Percentiles rank a stretch among this genome's conserved stretches.
These are phyloP conservation scores for Achatina immaculata DNA, from an alignment of 1,140 invertebrate species.

Conservation along the genomic window DNA sequence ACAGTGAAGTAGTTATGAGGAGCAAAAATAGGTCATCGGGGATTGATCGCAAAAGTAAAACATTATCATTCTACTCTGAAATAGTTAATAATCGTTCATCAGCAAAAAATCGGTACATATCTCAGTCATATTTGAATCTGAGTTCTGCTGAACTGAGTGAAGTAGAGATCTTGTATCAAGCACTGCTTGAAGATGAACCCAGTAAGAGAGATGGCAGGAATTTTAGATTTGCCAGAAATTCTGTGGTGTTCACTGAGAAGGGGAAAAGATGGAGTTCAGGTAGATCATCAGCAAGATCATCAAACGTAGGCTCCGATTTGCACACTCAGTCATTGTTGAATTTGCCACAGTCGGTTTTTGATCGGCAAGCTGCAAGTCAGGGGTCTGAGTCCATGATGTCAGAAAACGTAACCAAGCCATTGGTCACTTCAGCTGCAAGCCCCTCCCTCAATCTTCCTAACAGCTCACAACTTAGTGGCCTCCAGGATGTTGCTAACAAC, in stretches of 20 bases:
- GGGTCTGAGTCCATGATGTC: too few species aligned
- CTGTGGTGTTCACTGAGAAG: neutral
- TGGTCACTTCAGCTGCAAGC: too few species aligned
- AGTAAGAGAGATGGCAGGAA: neutral
- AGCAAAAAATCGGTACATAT: neutral
- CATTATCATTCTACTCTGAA: neutral
- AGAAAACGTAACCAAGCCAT: too few species aligned
- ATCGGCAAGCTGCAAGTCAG: too few species aligned
- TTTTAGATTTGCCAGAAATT: too few species aligned
- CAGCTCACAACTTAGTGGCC: too few species aligned
- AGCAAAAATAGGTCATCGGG: neutral
- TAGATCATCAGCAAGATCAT: too few species aligned
- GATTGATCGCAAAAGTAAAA: neutral
- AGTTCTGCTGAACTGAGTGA: neutral
- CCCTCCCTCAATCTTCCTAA: too few species aligned
- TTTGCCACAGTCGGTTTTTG: too few species aligned
- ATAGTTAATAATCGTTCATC: neutral
- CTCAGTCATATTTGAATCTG: neutral
- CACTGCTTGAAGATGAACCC: neutral
- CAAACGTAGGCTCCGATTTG: too few species aligned
- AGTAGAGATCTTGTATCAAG: conserved; percentile 10
- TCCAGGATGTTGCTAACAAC: too few species aligned
- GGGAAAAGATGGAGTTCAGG: neutral
- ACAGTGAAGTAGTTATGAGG: neutral
- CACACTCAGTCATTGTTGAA: too few species aligned